Evolutionary conservation across 2,888 invertebrate species (phyloP).

Genomic region (Trilocha varians): DNA sequence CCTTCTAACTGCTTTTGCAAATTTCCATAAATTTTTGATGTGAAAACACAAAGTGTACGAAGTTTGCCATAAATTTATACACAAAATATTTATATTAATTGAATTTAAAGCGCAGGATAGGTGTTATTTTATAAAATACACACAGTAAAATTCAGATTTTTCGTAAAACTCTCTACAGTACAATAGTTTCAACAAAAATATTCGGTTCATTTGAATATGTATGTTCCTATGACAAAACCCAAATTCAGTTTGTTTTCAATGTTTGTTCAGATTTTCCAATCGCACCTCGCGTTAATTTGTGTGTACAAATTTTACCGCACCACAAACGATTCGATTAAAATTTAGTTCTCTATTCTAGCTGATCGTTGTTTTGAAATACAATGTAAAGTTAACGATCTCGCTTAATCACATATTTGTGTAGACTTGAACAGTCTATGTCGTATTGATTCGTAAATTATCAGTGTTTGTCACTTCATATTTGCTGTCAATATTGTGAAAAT

Average conservation of each 20-base stretch:
- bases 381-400: slow-evolving; percentile 22
- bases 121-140: neutral
- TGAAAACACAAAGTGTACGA: slow-evolving; percentile 10
- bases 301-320: slow-evolving; percentile 49
- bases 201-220: neutral
- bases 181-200: neutral
- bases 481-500: slow-evolving; percentile 22
- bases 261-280: slow-evolving; percentile 59
- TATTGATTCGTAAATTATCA: slow-evolving; percentile 14
- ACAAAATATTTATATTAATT: too few relatives aligned
- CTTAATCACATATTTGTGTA: slow-evolving; percentile 13
- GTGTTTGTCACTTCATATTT: slow-evolving; percentile 12
- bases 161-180: neutral
- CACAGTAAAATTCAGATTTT: neutral
- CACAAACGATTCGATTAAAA: slow-evolving; percentile 53
- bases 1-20: slow-evolving; percentile 16
- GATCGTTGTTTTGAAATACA: slow-evolving; percentile 22
- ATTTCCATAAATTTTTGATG: slow-evolving; percentile 22
- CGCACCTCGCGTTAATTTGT: slow-evolving; percentile 58
- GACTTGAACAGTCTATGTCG: slow-evolving; percentile 15
- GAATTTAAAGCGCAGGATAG: too few relatives aligned
- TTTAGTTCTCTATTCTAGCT: slow-evolving; percentile 37
- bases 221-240: slow-evolving; percentile 26
- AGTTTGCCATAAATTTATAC: slow-evolving; percentile 6
- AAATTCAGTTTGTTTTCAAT: slow-evolving; percentile 41